Evolutionary conservation across 2,797 vertebrate genomes (phyloP), one percentile per base, ranked within the genome.

Genomic region (Harpagifer antarcticus): DNA sequence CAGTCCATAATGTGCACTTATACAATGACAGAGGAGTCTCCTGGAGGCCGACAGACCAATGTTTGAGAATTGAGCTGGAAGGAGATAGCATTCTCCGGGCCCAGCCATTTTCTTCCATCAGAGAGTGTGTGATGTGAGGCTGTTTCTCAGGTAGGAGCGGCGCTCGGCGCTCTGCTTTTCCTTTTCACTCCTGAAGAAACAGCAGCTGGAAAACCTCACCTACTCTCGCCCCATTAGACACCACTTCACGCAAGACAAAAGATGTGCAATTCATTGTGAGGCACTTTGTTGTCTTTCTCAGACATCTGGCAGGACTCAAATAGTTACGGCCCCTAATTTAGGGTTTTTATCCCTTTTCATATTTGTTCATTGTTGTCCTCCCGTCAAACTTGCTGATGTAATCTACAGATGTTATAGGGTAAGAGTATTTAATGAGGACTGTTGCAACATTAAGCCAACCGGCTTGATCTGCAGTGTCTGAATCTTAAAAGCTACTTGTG

Each of bases 1-100:
- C 87, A 91, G 79, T 14, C 79, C 86, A 80, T 93, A 90, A 91
- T 91, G 89, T 88, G 85, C 85, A 86, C 88, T 90, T 89, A 89
- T 65, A 84, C 89, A 86, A 57, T 91, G 90, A 91, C 88, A 83
- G 71, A 89, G 83, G 80, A 80, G 82, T 87, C 76, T 88, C 78
- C 77, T 27, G 53, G 78, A 82, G 85, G 84, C 82, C 47, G 67
- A 79, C 74, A 84, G 82, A 58, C 83, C 86, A 74, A 76, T 77
- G 78, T 83, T 82, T 83, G 84, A 83, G 81, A 87, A 87, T 71
- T 78, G 77, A 85, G 86, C 78, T 82, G 82, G 78, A 76, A 71
- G 75, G 77, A 89, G 86, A 87, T 81, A 79, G 83, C 53, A n/a
- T 79, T 87, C 78, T 78, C 68, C 10, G 11, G 72, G 70, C 72